A percentile compares a stretch with the other conserved stretches of the same genome.
These are phyloP conservation scores for Pseudopipra pipra DNA, from an alignment of 2,113 vertebrate species.

Conservation along the genomic window DNA sequence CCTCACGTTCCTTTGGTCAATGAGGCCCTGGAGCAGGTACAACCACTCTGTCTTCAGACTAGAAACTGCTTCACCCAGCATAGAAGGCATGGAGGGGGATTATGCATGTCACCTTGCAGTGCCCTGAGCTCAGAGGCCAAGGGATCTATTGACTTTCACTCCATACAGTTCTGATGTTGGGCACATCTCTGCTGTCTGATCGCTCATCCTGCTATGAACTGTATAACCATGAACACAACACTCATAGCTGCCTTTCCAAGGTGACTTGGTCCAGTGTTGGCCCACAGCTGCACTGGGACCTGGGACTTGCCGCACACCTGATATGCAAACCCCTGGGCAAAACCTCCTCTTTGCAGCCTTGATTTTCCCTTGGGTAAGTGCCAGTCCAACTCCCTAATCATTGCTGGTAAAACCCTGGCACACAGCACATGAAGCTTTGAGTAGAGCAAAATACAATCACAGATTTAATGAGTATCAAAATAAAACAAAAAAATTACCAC, in stretches of 20 bases:
- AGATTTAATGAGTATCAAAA: neutral
- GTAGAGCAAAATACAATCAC: neutral
- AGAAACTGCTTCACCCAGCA: neutral
- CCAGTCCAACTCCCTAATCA: neutral
- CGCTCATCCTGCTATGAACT: neutral
- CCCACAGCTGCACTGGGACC: neutral
- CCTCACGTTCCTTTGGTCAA: neutral
- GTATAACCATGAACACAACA: neutral
- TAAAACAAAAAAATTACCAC: neutral
- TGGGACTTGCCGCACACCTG: neutral
- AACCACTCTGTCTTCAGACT: neutral
- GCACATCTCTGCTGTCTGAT: neutral
- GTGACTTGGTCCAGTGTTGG: neutral
- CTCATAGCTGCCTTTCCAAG: neutral
- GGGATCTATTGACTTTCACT: neutral
- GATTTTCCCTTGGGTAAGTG: neutral
- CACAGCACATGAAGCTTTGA: neutral
- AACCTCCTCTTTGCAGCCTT: neutral
- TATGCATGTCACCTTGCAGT: neutral
- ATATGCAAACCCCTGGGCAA: neutral
- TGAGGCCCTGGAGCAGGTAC: neutral
- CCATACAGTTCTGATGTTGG: neutral
- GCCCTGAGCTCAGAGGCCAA: neutral
- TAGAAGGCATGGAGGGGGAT: neutral
- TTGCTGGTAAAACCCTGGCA: neutral